A percentile compares a stretch with the other conserved stretches of the same genome.
Conservation (phyloP, 2,888 invertebrate species). For the Caenorhabditis sp. region DNA sequence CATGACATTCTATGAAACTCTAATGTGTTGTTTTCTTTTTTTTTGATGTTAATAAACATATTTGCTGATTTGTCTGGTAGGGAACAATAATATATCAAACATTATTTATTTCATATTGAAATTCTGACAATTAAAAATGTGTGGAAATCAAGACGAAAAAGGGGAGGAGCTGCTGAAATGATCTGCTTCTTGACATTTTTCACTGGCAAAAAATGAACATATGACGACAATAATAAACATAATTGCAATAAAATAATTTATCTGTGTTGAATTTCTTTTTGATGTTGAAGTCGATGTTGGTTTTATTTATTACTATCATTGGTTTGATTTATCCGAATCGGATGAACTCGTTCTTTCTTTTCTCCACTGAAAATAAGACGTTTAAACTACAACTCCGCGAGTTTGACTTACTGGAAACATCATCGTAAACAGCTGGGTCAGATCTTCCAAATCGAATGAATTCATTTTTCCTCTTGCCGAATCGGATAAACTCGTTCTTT, state of each 20-base stretch:
- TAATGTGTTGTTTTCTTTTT: too few relatives aligned
- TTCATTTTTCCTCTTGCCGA: slow-evolving; percentile 55
- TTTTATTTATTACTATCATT: neutral
- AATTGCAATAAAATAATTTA: neutral
- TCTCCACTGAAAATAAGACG: slow-evolving; percentile 32
- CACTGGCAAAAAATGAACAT: neutral
- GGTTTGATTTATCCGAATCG: slow-evolving; percentile 37
- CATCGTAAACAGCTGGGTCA: slow-evolving; percentile 8
- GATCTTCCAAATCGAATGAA: slow-evolving; percentile 41
- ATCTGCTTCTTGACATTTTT: neutral
- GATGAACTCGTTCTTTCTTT: slow-evolving; percentile 52
- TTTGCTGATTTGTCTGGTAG: too few relatives aligned
- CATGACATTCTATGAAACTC: too few relatives aligned
- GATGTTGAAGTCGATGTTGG: neutral
- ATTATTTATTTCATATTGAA: slow-evolving; percentile 3
- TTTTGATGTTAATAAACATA: too few relatives aligned
- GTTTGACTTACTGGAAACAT: slow-evolving; percentile 14
- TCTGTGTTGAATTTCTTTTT: neutral
- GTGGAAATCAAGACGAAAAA: neutral
- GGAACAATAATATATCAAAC: neutral
- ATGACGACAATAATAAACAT: neutral
- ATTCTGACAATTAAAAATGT: neutral
- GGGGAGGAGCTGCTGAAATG: neutral
- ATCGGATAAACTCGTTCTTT: slow-evolving; percentile 5
- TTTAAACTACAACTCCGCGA: too few relatives aligned